Percentiles rank a stretch among this genome's conserved stretches.
These are phyloP conservation scores for Nibea albiflora DNA, from an alignment of 2,113 vertebrate genomes.

Conservation along the genomic window DNA sequence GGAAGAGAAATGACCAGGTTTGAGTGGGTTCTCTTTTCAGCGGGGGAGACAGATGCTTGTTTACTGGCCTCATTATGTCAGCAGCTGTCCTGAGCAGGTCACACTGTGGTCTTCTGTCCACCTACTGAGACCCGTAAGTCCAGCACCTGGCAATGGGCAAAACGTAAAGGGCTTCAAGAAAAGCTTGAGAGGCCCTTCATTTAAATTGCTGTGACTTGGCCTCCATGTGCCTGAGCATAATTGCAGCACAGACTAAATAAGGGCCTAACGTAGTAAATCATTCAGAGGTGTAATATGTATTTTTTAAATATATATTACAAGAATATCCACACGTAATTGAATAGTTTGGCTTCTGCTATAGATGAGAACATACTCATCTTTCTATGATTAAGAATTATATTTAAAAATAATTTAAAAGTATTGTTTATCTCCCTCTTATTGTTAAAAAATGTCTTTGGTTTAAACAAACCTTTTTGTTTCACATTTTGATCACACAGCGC, in stretches of 20 bases:
- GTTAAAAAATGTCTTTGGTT: background rate
- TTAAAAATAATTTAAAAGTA: background rate
- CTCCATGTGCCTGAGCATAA: slow-evolving; percentile 7
- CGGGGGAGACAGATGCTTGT: slow-evolving; percentile 83
- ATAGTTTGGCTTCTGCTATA: background rate
- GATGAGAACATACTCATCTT: background rate
- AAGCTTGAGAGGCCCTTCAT: slow-evolving; percentile 56
- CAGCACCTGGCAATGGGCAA: slow-evolving; percentile 66
- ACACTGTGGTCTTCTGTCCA: slow-evolving; percentile 76
- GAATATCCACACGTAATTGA: background rate
- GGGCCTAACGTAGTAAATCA: background rate
- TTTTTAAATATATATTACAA: background rate
- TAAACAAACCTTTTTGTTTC: background rate
- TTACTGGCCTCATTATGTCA: slow-evolving; percentile 88
- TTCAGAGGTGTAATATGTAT: background rate
- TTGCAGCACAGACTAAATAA: slow-evolving; percentile 18
- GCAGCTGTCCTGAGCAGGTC: slow-evolving; percentile 81
- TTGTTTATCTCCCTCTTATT: background rate
- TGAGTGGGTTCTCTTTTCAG: slow-evolving; percentile 69
- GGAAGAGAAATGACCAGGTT: slow-evolving; percentile 51
- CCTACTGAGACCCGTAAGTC: slow-evolving; percentile 78
- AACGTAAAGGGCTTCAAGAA: slow-evolving; percentile 49
- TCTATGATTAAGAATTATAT: background rate
- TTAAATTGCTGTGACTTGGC: slow-evolving; percentile 60
- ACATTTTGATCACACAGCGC: slow-evolving; percentile 10